Conservation (phyloP, 37 sponge, comb jelly and placozoan genomes). For the Beroe forskalii region DNA sequence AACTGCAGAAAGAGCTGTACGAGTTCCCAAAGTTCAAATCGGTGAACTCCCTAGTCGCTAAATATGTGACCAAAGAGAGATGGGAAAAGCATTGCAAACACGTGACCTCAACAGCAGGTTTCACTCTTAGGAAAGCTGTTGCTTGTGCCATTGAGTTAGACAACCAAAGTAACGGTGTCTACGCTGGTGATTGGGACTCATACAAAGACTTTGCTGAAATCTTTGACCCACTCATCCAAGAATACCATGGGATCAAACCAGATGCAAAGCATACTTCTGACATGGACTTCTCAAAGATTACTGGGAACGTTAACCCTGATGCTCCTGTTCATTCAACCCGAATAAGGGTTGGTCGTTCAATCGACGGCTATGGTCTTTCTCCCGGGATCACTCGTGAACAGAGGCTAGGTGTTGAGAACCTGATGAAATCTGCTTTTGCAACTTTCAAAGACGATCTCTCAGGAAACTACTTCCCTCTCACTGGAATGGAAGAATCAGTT, state of each 20-base stretch:
- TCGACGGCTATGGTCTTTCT: conserved; percentile 72
- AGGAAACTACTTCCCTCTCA: conserved; percentile 78
- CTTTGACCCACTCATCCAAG: conserved; percentile 78
- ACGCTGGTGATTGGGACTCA: conserved; percentile 80
- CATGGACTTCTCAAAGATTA: conserved; percentile 74
- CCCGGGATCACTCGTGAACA: conserved; percentile 72
- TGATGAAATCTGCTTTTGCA: conserved; percentile 64
- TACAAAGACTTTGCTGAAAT: conserved; percentile 78
- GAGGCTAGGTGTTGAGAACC: conserved; percentile 73
- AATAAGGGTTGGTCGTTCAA: conserved; percentile 73
- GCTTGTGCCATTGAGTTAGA: conserved; percentile 60
- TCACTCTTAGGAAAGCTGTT: conserved; percentile 45
- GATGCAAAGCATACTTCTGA: conserved; percentile 78
- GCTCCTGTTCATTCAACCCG: conserved; percentile 73
- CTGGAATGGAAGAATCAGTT: conserved; percentile 70
- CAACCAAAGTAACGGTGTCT: conserved; percentile 67
- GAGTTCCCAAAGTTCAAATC: conserved; percentile 40
- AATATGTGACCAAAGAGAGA: conserved; percentile 41
- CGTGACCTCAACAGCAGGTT: not conserved
- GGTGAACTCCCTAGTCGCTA: conserved; percentile 40
- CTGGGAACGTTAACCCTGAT: conserved; percentile 69
- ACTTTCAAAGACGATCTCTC: conserved; percentile 71
- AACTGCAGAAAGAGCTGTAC: conserved; percentile 9
- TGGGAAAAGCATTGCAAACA: conserved; percentile 12
- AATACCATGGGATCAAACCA: conserved; percentile 71